Evolutionary conservation across 2,113 vertebrate genomes (phyloP).

Genomic region (Peromyscus californicus): DNA sequence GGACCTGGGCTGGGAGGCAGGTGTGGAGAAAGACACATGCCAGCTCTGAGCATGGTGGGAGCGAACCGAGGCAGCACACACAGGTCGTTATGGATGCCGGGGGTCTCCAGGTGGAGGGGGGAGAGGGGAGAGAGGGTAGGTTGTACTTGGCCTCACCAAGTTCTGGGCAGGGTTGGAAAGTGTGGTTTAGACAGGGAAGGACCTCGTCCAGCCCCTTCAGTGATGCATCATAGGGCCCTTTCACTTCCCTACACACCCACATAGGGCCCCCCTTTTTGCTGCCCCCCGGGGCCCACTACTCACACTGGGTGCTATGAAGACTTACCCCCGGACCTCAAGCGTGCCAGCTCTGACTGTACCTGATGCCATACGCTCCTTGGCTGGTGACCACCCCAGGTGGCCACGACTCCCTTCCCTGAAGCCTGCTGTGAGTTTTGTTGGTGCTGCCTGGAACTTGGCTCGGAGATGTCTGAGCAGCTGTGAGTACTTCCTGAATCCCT

Average conservation of each 20-base stretch:
- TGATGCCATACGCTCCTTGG: neutral
- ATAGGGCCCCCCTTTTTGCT: neutral
- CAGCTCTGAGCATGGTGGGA: neutral
- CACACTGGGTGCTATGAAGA: neutral
- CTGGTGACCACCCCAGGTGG: neutral
- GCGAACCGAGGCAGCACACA: rapidly evolving
- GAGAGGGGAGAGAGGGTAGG: neutral
- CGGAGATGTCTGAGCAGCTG: conserved; percentile 17
- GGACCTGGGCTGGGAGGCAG: neutral
- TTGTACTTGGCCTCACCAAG: neutral
- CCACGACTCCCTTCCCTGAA: neutral
- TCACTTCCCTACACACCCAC: neutral
- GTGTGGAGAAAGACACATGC: neutral
- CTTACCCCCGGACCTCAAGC: conserved; percentile 58
- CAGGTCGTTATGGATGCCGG: neutral
- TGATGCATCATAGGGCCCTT: neutral
- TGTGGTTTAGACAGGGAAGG: neutral
- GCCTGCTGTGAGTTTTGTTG: neutral
- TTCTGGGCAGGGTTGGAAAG: neutral
- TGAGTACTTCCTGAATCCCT: conserved; percentile 72
- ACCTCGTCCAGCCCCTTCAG: neutral
- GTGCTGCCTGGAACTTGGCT: conserved; percentile 40
- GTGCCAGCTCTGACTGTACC: neutral
- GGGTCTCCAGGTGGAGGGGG: neutral
- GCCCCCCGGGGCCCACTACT: neutral